Evolutionary conservation across 2,797 vertebrate genomes (phyloP), one percentile per base, ranked within the genome.

Genomic region (Todus mexicanus): DNA sequence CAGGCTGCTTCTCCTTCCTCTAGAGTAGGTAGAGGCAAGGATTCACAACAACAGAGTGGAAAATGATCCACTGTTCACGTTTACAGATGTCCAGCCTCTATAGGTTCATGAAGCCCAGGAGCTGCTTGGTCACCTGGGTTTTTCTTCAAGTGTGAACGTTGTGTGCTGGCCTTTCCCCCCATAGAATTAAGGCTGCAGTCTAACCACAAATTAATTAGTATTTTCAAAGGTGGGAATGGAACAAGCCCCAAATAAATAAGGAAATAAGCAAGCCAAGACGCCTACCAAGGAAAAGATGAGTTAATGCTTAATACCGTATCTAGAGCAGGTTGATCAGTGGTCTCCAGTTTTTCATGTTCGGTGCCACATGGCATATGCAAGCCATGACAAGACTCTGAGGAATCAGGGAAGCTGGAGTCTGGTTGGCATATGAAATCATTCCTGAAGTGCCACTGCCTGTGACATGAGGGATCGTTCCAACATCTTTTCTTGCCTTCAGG

Each of bases 371-470:
- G 53, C 6, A 12, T 80, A 88, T 92, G 92, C 4, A 6, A 97
- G 80, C 73, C 96, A 97, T 66, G 95, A 89, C 66, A 95, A 96
- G 92, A 92, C 96, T 97, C 73, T 92, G 47, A 96, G 92, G 96
- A 95, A 92, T 96, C 84, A 79, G 89, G 68, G 66, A 85, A 96
- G 96, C 95, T 96, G 94, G 77, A 84, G 37, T 88, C 84, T 91
- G 79, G 90, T 95, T 96, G 96, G 97, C 97, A 84, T 69, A 86
- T 18, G 57, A 79, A 25, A 61, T 95, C 97, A 98, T 98, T 97
- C 97, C 96, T 97, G 89, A 97, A 98, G 96, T 96, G 97, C 97
- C 97, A 92, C 76, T 87, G 94, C 69, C 94, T 96, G 91, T 89
- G 94, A 95, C 92, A 92, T 13, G 61, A 90, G 86, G 71, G 86